Evolutionary conservation across 2,888 invertebrate species (phyloP).

Genomic region (Lycia hirtaria): DNA sequence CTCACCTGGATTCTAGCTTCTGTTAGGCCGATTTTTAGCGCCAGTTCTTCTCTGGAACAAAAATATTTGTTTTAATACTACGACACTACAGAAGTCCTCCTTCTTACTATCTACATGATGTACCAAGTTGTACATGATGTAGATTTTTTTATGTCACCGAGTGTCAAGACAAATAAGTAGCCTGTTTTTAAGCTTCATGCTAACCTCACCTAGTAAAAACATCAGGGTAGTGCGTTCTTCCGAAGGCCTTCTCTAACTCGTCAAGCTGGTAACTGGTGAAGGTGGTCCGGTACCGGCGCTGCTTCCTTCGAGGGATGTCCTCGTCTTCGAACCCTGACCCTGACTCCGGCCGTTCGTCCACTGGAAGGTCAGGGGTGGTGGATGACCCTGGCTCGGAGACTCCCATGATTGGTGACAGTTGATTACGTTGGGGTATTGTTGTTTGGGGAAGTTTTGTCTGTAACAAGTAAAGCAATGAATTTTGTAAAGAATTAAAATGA

Average conservation of each 20-base stretch:
- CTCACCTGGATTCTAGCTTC: constrained; percentile 97
- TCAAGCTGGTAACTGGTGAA: constrained; percentile 97
- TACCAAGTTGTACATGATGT: no score
- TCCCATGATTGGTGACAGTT: constrained; percentile 58
- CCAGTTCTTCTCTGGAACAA: constrained; percentile 95
- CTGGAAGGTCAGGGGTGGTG: constrained; percentile 65
- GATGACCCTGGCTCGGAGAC: constrained; percentile 75
- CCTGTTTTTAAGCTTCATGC: no score
- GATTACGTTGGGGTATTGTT: no score
- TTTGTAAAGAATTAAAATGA: no score
- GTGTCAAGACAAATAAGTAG: no score
- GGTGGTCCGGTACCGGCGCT: constrained; percentile 96
- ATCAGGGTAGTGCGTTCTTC: constrained; percentile 99
- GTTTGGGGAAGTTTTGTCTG: background rate
- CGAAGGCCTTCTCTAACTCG: constrained; percentile 98
- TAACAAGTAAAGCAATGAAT: background rate
- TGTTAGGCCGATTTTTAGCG: constrained; percentile 96
- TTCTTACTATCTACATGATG: no score
- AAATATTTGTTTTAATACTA: constrained; percentile 35
- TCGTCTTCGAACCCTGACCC: constrained; percentile 87
- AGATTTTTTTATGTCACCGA: no score
- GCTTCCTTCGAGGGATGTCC: constrained; percentile 94
- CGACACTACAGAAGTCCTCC: no score
- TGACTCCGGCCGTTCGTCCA: constrained; percentile 67
- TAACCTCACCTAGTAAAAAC: constrained; percentile 94